Evolutionary conservation across 2,797 vertebrate species (phyloP), one percentile per base, ranked within the genome.

Genomic region (Oreonectes daqikongensis): DNA sequence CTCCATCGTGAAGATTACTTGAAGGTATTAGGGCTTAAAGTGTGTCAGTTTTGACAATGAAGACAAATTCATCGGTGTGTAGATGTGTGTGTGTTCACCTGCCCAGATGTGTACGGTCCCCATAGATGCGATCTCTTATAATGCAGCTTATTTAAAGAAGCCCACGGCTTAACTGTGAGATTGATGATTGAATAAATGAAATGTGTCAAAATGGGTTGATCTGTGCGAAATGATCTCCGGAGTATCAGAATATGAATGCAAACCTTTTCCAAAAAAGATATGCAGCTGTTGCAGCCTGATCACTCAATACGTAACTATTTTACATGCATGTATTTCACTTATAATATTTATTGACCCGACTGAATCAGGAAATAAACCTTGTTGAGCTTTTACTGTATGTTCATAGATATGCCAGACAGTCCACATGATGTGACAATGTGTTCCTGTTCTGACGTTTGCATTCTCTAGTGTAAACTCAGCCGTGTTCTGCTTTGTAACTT

Each of bases 21-120:
- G 46, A 53, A 69, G 79, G 80, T 81, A 78, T 84, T 81, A 80
- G 42, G 18, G 38, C 75, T 72, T 80, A 15, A 9, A 79, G 22
- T 28, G 67, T 80, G 40, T 72, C 28, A 38, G 74, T 75, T 81
- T 78, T 75, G 79, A 81, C 67, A 84, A 78, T 79, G 74, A 83
- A 78, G 40, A 77, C 32, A n/a, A 53, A 75, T 80, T 65, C 69
- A 53, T 80, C 22, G 5, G 1, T 69, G 72, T 52, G 61, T 35
- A 46, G 15, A 38, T 35, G 42, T 2, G 11, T 8, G 17, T 17
- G 65, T 48, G 10, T 61, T 28, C 61, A 44, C 9, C 22, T 42
- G 48, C 24, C 35, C 30, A 24, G 28, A 61, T 52, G 18, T 52
- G 8, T 18, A 22, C 20, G 15, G 53, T 40, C 42, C 59, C 57